A percentile compares a stretch with the other conserved stretches of the same genome.
phyloP scores from a whole-genome alignment of 2,888 invertebrate species.

The Galerucella pusilla region DNA sequence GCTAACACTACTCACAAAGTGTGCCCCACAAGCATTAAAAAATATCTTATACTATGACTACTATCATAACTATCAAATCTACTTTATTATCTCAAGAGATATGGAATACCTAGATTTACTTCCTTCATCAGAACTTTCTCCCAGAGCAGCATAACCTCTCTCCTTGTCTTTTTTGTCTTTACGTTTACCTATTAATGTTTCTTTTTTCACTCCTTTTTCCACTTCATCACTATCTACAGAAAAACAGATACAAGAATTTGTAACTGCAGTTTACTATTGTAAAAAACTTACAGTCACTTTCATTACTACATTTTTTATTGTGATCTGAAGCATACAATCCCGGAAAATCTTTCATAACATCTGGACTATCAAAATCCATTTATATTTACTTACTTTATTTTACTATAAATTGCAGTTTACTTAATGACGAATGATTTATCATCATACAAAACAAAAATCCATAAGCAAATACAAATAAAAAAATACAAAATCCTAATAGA shows the following conservation, averaged over 20 bases:
- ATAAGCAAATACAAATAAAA: background rate
- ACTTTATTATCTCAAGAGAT: background rate
- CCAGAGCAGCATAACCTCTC: constrained; percentile 90
- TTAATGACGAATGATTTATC: constrained; percentile 14
- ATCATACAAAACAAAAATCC: background rate
- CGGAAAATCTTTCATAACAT: constrained; percentile 91
- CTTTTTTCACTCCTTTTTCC: constrained; percentile 84
- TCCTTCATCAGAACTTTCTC: constrained; percentile 92
- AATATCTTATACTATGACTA: background rate
- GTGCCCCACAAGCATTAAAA: background rate
- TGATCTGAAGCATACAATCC: constrained; percentile 87
- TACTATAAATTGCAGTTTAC: constrained; percentile 12
- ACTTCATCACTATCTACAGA: constrained; percentile 82
- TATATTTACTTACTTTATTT: constrained; percentile 30
- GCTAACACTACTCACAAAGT: background rate
- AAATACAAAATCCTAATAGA: background rate
- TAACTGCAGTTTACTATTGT: constrained; percentile 23
- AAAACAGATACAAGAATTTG: constrained; percentile 24
- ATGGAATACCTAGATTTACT: constrained; percentile 49
- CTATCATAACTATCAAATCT: background rate
- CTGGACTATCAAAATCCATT: constrained; percentile 89
- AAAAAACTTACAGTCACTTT: constrained; percentile 78
- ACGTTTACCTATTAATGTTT: constrained; percentile 78
- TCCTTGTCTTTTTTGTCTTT: constrained; percentile 90
- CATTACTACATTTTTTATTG: constrained; percentile 77